Evolutionary conservation across 1,140 invertebrate genomes (phyloP), one percentile per base, ranked within the genome.

Genomic region (Pseudachorutes palmiensis): DNA sequence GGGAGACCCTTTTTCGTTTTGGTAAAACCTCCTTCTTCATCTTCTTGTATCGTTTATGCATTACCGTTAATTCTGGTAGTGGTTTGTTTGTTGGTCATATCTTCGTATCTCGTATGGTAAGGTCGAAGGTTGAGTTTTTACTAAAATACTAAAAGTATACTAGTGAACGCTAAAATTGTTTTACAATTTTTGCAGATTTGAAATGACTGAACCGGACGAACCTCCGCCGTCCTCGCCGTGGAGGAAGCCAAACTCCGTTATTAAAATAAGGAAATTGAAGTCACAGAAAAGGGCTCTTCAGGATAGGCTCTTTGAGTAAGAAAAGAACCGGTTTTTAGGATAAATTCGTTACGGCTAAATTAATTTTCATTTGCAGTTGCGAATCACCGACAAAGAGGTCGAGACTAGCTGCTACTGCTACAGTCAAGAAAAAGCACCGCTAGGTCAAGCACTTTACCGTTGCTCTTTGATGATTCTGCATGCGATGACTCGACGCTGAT

Each of bases 271-370:
- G 76, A 82, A 83, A 65, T 72, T 88, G 58, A 87, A 87, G 76
- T 78, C 82, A 70, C 84, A 83, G 75, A 88, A 88, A 77, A 82
- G 82, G 77, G 85, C 86, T 19, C 79, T 89, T 55, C 84, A 88
- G 78, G 84, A 84, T 69, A 78, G 83, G 64, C 82, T 88, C 26
- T 71, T 71, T 65, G 70, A 71, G 70, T 71, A 66, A 65, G 70
- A n/a, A 62, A 28, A 5, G 24, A 29, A 31, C 2, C 12, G 9
- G n/a, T 26, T 31, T 30, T 29, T n/a, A n/a, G n/a, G 1, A 62
- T 28, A 2, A 29, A 45, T 45, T 61, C 3, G 41, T 55, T 32
- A n/a, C 3, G 62, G 32, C 9, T 55, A 55, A 26, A 12, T n/a
- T n/a, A 3, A 32, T 58, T 26, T 22, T 28, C 55, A 22, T 64